Base-by-base conservation (phyloP, 2,797 vertebrate genomes). In the Girardinus metallicus region DNA sequence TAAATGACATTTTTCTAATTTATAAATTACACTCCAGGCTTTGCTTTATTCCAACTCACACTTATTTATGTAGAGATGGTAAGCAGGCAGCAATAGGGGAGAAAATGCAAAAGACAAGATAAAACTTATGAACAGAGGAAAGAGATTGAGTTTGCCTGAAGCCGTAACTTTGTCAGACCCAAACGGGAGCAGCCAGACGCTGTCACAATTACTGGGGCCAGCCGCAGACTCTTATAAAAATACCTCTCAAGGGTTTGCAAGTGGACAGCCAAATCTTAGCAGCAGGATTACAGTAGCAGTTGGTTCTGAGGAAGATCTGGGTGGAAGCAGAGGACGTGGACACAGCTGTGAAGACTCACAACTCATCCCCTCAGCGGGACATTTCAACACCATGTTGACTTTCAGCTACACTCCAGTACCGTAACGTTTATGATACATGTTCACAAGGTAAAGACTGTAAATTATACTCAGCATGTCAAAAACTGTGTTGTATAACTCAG, bases 211-310 rank as follows among this genome's bases (percentile, higher is more conserved):
- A 95, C 91, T 89, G 81, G 68, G 57, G 83, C 81, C 60, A n/a
- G 90, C 93, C 93, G 92, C 95, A 95, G 94, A 95, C 95, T 95
- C 93, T 95, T 91, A 95, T 95, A 94, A 95, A 95, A 95, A 95
- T 93, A 94, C 92, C 92, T 93, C 91, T 89, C 85, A 13, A 82
- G 90, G 91, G 90, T 93, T 93, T 92, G 85, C 77, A 91, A 93
- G 78, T 93, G 90, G 92, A 87, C 94, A 92, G 94, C 91, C 93
- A 94, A 94, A 83, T 83, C 83, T 85, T 68, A 80, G 83, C 26
- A 83, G 83, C 81, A 85, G 89, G 86, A 90, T 92, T 91, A 88
- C 86, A 89, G 92, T 85, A 91, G 92, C 87, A 85, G 90, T 75
- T 78, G 79, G 87, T 88, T 87, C 86, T 78, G 21, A 76, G 83